These are phyloP conservation scores for Drosophila nr. medialis DNA, from an alignment of 2,888 invertebrate species.

Conservation along the genomic window DNA sequence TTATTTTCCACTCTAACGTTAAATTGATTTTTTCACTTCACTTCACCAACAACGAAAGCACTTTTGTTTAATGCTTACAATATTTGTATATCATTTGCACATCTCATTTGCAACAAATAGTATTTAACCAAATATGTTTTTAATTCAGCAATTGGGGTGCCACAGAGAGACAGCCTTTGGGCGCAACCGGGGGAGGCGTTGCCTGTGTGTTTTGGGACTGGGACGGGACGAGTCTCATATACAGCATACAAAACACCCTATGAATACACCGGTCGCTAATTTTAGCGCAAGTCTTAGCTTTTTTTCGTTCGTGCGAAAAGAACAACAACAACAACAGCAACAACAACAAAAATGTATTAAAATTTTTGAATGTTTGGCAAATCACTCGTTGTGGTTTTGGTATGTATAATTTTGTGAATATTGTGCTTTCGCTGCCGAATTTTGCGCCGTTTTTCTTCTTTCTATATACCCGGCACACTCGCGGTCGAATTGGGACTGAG, in stretches of 20 bases:
- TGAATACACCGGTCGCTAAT: slow-evolving; percentile 72
- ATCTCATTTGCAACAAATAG: slow-evolving; percentile 29
- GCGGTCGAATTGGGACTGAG: slow-evolving; percentile 70
- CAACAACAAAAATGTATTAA: slow-evolving; percentile 37
- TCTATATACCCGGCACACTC: slow-evolving; percentile 44
- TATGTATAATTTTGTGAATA: slow-evolving; percentile 73
- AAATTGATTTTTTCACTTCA: slow-evolving; percentile 37
- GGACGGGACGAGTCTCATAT: slow-evolving; percentile 30
- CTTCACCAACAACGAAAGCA: slow-evolving; percentile 5
- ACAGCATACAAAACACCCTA: slow-evolving; percentile 67
- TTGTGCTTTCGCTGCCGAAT: slow-evolving; percentile 33
- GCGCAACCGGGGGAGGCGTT: slow-evolving; percentile 13
- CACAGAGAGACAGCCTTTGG: not conserved
- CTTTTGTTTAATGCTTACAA: slow-evolving; percentile 9
- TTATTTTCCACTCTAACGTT: slow-evolving; percentile 2
- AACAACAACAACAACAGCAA: slow-evolving; percentile 43
- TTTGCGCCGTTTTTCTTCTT: slow-evolving; percentile 13
- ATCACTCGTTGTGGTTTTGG: slow-evolving; percentile 53
- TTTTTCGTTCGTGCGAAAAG: slow-evolving; percentile 40
- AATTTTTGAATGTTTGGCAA: slow-evolving; percentile 69
- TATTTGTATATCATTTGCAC: slow-evolving; percentile 28
- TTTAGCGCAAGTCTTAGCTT: slow-evolving; percentile 67
- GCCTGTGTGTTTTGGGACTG: slow-evolving; percentile 31
- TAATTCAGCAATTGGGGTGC: slow-evolving; percentile 50
- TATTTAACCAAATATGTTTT: slow-evolving; percentile 44